Evolutionary conservation across 1,140 invertebrate species (phyloP).

Genomic region (Paralvinella palmiformis): DNA sequence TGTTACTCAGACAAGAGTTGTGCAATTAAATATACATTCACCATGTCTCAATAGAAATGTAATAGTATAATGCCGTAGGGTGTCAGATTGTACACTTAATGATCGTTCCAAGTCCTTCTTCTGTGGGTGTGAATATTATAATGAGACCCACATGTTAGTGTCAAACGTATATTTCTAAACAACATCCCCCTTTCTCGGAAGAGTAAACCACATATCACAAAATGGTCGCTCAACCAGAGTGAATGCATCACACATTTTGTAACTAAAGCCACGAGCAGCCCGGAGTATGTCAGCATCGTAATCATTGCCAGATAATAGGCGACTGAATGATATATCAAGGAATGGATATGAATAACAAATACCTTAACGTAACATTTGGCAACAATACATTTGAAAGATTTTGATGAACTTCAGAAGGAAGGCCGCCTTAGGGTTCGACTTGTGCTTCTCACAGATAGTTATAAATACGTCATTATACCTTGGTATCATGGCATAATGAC

Average conservation of each 20-base stretch:
- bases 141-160: neutral
- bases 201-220: neutral
- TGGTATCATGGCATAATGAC: neutral
- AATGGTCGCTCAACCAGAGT: neutral
- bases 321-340: slow-evolving; percentile 1
- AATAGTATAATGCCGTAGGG: too few relatives aligned
- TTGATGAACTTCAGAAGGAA: neutral
- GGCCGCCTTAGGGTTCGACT: neutral
- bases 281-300: neutral
- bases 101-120: neutral
- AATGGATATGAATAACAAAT: neutral
- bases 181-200: neutral
- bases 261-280: neutral
- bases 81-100: too few relatives aligned
- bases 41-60: too few relatives aligned
- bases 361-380: neutral
- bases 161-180: neutral
- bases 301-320: neutral
- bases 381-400: neutral
- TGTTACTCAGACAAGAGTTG: too few relatives aligned
- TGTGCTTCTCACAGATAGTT: neutral
- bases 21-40: too few relatives aligned
- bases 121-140: neutral
- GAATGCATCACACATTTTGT: neutral
- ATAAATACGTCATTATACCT: slow-evolving; percentile 4